Conservation (phyloP, 2,797 vertebrate species). For the Microctenopoma steveboyesi region DNA sequence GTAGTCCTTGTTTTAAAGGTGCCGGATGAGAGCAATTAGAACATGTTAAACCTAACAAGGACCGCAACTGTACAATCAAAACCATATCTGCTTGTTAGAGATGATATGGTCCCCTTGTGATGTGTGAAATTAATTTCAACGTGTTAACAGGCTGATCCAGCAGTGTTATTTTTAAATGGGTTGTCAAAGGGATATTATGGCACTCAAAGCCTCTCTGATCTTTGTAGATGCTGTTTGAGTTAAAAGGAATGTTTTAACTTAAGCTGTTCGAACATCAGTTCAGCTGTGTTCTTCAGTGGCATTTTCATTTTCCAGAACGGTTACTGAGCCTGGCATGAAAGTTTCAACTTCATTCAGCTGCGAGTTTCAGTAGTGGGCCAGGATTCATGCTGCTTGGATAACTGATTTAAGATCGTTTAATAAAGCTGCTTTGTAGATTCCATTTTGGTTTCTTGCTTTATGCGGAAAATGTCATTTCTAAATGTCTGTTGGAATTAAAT, state of each 20-base stretch:
- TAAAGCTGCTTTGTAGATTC: slow-evolving; percentile 17
- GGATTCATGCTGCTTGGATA: slow-evolving; percentile 7
- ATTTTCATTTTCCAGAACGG: slow-evolving; percentile 14
- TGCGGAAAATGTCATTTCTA: background rate
- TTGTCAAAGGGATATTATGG: slow-evolving; percentile 30
- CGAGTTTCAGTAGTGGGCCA: slow-evolving; percentile 14
- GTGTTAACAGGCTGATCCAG: slow-evolving; percentile 36
- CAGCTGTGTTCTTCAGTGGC: slow-evolving; percentile 14
- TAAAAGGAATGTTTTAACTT: slow-evolving; percentile 11
- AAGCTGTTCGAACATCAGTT: background rate
- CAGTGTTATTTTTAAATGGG: slow-evolving; percentile 27
- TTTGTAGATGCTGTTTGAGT: slow-evolving; percentile 23
- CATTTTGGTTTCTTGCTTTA: slow-evolving; percentile 17
- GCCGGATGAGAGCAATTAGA: slow-evolving; percentile 13
- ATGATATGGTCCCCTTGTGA: slow-evolving; percentile 1
- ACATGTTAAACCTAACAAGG: slow-evolving; percentile 14
- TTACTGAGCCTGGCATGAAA: slow-evolving; percentile 4
- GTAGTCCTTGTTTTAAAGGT: slow-evolving; percentile 3
- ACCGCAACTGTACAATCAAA: slow-evolving; percentile 21
- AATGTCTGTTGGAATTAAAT: slow-evolving; percentile 22
- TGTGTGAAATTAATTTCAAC: slow-evolving; percentile 57
- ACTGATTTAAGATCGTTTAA: background rate
- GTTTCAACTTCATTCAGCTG: slow-evolving; percentile 16
- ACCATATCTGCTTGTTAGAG: slow-evolving; percentile 20
- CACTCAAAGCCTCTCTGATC: slow-evolving; percentile 28